Evolutionary conservation across 2,797 vertebrate species (phyloP).

Genomic region (Megaceryle alcyon): DNA sequence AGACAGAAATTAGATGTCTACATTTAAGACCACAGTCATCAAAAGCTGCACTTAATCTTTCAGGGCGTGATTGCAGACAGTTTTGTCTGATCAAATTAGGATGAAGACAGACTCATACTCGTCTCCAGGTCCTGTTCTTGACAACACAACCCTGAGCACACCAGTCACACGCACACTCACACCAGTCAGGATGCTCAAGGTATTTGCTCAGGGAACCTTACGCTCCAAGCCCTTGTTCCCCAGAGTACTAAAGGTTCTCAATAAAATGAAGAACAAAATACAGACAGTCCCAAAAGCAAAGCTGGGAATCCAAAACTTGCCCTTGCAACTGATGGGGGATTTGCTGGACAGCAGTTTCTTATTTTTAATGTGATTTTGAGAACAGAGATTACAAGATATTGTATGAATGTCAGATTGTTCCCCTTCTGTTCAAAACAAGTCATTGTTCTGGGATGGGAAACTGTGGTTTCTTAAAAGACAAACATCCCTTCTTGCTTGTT

Average conservation of each 20-base stretch:
- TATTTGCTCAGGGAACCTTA: neutral
- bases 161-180: neutral
- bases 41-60: neutral
- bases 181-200: neutral
- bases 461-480: constrained; percentile 38
- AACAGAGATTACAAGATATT: constrained; percentile 31
- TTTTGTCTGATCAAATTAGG: constrained; percentile 19
- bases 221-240: neutral
- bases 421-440: constrained; percentile 7
- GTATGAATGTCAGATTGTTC: constrained; percentile 11
- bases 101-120: neutral
- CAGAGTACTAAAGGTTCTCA: neutral
- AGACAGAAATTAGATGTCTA: neutral
- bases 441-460: constrained; percentile 40
- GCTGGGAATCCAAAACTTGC: neutral
- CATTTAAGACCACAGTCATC: neutral
- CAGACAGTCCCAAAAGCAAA: neutral
- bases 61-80: neutral
- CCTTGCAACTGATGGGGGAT: neutral
- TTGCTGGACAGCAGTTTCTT: neutral
- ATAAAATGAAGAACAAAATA: neutral
- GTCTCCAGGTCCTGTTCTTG: neutral
- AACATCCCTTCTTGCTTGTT: constrained; percentile 33
- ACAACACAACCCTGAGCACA: neutral
- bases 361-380: neutral